Base-by-base conservation (phyloP, 2,888 invertebrate genomes). In the Chorisops tibialis region DNA sequence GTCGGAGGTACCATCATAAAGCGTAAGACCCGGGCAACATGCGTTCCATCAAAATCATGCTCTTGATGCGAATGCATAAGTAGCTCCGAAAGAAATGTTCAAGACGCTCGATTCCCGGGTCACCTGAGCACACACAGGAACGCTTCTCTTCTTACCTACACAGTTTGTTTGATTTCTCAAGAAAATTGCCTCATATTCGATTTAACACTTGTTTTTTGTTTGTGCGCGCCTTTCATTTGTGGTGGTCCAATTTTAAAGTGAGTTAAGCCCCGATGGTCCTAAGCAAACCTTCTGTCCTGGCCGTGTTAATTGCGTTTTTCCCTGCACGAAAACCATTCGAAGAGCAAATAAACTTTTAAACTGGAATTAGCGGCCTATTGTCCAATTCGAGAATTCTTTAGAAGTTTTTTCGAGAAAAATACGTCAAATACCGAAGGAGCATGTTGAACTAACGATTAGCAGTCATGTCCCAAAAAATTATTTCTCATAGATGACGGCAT, bases 401-500 rank as follows among this genome's bases (percentile, higher is more conserved):
- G 21, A 39, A 50, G 16, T 35, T 50, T 50, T 24, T 50, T 38
- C 37, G n/a, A 12, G 21, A 38, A 52, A 39, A 21, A 12, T 19
- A 12, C 52, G 22, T 38, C 39, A 38, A 38, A 38, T 11, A 39
- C 38, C 11, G 19, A 38, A 24, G 54, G 14, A 16, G 41, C 52
- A 41, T 54, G 54, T 43, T 54, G 54, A 43, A 41, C 30, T 54
- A 54, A 41, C 54, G 54, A 54, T 54, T 54, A 54, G 24, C 41
- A 41, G 16, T 12, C 7, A 3, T 14, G 24, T 22, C 19, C 41
- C 54, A 41, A 54, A 56, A 56, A 43, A 56, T 43, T 19, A 56
- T 56, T 56, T 56, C 43, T 35, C 45, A 45, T 45, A n/a, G n/a
- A 56, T 56, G 56, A 56, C 45, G 19, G 19, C 22, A 43, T 56